phyloP scores from a whole-genome alignment of 1,140 invertebrate species.

The Manduca sexta region DNA sequence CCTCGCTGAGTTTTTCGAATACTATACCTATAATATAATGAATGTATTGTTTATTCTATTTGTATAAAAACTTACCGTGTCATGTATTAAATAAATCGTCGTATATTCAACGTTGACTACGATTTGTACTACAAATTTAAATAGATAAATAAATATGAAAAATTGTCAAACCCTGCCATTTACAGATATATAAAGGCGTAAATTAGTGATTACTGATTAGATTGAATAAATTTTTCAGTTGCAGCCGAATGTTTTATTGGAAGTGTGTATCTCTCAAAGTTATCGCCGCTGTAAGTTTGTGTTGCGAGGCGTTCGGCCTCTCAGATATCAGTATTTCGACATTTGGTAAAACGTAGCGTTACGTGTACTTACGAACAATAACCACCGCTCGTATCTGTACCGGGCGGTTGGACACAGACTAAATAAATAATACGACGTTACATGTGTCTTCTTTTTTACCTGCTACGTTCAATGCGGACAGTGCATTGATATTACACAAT shows the following conservation, averaged over 20 bases:
- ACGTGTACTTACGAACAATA: constrained; percentile 57
- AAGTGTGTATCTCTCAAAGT: constrained; percentile 32
- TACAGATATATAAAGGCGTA: constrained; percentile 5
- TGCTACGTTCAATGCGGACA: no score
- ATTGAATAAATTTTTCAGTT: constrained; percentile 7
- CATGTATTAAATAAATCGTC: no score
- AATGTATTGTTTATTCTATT: constrained; percentile 1
- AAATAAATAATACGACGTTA: constrained; percentile 72
- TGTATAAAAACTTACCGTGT: constrained; percentile 1
- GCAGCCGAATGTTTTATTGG: constrained; percentile 4
- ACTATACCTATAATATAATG: not conserved
- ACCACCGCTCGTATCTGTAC: constrained; percentile 54
- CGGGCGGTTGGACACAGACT: constrained; percentile 62
- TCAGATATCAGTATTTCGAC: constrained; percentile 66
- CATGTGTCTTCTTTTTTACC: constrained; percentile 30
- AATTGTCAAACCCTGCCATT: no score
- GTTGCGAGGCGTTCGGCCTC: constrained; percentile 51
- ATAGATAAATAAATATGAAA: no score
- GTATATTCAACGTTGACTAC: no score
- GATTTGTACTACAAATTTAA: no score
- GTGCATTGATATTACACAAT: no score
- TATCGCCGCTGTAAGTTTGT: constrained; percentile 49
- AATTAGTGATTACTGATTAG: not conserved
- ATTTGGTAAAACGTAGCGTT: constrained; percentile 67
- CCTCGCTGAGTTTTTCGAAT: constrained; percentile 2